phyloP scores from a whole-genome alignment of 2,888 invertebrate genomes.

The Torymus auratus region DNA sequence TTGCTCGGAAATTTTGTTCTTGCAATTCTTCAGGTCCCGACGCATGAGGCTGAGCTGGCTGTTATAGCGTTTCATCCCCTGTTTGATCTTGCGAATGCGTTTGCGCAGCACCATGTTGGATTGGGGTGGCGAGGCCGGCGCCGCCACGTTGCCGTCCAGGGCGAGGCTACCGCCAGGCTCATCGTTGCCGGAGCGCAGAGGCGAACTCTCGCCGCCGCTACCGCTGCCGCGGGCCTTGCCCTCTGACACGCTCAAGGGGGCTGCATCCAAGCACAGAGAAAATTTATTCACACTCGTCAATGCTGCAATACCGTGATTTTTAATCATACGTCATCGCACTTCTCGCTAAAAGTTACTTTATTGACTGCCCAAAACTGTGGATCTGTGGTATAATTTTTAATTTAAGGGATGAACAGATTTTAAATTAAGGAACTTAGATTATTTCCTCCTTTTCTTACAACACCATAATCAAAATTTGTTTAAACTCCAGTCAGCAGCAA shows the following conservation, averaged over 20 bases:
- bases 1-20: constrained; percentile 89
- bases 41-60: constrained; percentile 88
- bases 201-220: constrained; percentile 76
- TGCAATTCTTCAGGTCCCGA: constrained; percentile 87
- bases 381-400: too few relatives aligned
- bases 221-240: constrained; percentile 77
- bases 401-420: too few relatives aligned
- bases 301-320: constrained; percentile 63
- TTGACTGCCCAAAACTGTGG: too few relatives aligned
- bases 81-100: constrained; percentile 91
- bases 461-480: too few relatives aligned
- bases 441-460: too few relatives aligned
- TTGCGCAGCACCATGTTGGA: constrained; percentile 92
- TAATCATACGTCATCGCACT: constrained; percentile 17
- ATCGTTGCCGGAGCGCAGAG: constrained; percentile 77
- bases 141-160: constrained; percentile 67
- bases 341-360: too few relatives aligned
- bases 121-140: constrained; percentile 82
- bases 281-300: constrained; percentile 72
- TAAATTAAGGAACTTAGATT: too few relatives aligned
- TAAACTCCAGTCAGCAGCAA: too few relatives aligned
- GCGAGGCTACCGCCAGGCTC: constrained; percentile 71
- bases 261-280: constrained; percentile 73
- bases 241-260: constrained; percentile 78
- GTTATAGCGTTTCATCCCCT: constrained; percentile 92